Percentiles rank a stretch among this genome's conserved stretches.
These are phyloP conservation scores for Alosa alosa DNA, from an alignment of 2,113 vertebrate species.

Conservation along the genomic window DNA sequence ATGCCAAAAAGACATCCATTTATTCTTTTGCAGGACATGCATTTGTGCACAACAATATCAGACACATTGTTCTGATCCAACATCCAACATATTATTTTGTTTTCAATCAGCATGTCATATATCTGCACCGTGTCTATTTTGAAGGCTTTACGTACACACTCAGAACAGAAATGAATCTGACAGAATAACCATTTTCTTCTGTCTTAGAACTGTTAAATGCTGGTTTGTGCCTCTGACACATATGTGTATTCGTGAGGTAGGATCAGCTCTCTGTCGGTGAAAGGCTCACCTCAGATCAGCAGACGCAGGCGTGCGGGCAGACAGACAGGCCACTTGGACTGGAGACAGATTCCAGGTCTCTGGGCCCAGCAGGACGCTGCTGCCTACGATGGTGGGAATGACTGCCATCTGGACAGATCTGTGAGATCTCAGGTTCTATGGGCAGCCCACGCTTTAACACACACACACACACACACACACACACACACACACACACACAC, in stretches of 20 bases:
- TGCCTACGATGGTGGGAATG: neutral
- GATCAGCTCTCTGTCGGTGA: neutral
- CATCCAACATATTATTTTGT: no score
- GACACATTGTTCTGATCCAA: no score
- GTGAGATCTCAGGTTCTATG: neutral
- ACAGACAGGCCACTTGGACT: neutral
- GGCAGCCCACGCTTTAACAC: neutral
- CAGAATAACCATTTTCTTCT: no score
- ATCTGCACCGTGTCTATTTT: no score
- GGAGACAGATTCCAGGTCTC: neutral
- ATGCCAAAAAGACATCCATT: no score
- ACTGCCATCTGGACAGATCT: neutral
- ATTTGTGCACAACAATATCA: no score
- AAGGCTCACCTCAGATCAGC: neutral
- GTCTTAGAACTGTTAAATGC: neutral
- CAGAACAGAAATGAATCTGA: no score
- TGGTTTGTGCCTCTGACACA: neutral
- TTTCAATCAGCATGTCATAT: no score
- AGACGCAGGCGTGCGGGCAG: neutral
- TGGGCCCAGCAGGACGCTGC: neutral
- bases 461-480: neutral
- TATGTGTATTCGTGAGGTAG: neutral
- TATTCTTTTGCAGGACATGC: no score
- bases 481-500: neutral
- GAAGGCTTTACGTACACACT: no score